Evolutionary conservation across 2,888 invertebrate genomes (phyloP), one percentile per base, ranked within the genome.

Genomic region (Drosophila prolongata): DNA sequence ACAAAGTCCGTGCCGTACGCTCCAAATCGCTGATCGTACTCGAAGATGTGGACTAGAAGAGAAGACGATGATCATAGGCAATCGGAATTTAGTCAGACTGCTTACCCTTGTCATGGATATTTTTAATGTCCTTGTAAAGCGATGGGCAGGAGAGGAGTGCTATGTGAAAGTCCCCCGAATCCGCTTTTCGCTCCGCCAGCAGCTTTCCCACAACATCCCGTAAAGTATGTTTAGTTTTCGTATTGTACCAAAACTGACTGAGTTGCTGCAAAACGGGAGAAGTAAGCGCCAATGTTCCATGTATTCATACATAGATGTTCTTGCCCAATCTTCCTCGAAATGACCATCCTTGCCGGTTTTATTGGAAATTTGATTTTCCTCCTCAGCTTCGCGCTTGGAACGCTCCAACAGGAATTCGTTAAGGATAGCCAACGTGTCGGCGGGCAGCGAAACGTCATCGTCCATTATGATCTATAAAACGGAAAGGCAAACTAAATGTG

Each of bases 241-340:
- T 95, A 87, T 96, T 95, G 90, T 99, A 99, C 99, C 99, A 99
- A 93, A 99, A 99, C 92, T 99, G 99, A 90, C 98, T 98, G 43
- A 99, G 93, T 97, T 99, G 98, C 98, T 98, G 92, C n/a, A 38
- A 16, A 1, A 8, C 24, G 9, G 8, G 0, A 1, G 24, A 3
- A 1, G 27, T 34, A 5, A 14, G n/a, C 24, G 10, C 13, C 2
- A n/a, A 3, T 14, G 19, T 44, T n/a, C 1, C 9, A 19, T 34
- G 10, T 9, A 44, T 6, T 30, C 3, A 4, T 9, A 35, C 3
- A 4, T 9, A 35, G 16, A 13, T 13, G 3, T 13, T 27, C 85
- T 86, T 92, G 97, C 97, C 97, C 97, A 97, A 92, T 97, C 94
- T 92, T 97, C 97, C 77, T 96, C 95, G 90, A 97, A 93, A 76